Conservation (phyloP, 2,888 invertebrate species). For the Hydropsyche betteni region DNA sequence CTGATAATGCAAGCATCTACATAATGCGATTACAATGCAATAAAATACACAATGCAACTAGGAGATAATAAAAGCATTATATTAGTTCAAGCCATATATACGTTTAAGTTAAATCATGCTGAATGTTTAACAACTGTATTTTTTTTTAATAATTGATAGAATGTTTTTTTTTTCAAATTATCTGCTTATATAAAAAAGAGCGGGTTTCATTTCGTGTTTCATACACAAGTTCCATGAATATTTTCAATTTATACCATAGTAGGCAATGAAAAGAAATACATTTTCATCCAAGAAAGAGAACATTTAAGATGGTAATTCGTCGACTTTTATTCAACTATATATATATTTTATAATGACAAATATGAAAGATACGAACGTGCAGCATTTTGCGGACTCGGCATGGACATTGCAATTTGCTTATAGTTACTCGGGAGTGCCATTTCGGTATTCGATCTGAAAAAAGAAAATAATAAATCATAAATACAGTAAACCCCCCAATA, state of each 20-base stretch:
- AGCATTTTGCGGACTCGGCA: conserved; percentile 74
- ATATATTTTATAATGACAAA: conserved; percentile 44
- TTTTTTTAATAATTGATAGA: conserved; percentile 1
- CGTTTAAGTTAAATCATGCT: conserved; percentile 5
- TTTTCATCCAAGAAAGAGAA: no score
- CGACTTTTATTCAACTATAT: no score
- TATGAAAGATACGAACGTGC: conserved; percentile 72
- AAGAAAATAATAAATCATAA: background rate
- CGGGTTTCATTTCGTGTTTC: background rate
- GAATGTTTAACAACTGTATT: background rate
- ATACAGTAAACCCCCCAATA: background rate
- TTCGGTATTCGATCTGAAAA: background rate
- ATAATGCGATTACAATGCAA: conserved; percentile 19
- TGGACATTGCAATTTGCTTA: conserved; percentile 82
- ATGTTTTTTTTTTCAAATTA: background rate
- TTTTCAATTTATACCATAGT: no score
- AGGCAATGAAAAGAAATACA: no score
- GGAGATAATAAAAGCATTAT: background rate
- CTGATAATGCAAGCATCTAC: conserved; percentile 15
- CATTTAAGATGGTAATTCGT: no score
- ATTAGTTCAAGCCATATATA: conserved; percentile 14
- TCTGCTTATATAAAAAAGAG: background rate
- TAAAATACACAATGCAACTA: conserved; percentile 23
- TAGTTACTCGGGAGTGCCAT: conserved; percentile 88
- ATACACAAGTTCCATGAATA: no score